Base-by-base conservation (phyloP, 2,113 vertebrate genomes). In the Anser cygnoides region DNA sequence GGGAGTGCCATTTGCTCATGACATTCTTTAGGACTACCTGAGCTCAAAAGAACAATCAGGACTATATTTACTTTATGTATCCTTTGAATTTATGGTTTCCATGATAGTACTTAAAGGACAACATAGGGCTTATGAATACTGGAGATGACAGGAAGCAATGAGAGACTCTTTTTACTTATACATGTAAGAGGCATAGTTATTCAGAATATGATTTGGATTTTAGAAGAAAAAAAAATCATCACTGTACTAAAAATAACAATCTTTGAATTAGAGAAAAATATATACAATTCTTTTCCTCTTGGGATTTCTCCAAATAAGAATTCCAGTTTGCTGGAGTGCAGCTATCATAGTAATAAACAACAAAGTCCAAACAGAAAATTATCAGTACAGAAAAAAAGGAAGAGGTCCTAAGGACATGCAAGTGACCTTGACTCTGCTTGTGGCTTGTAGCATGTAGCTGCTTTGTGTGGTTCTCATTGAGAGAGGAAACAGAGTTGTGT, bases 401-500 rank as follows among this genome's bases (percentile, higher is more conserved):
- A 83, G 39, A 76, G 61, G 58, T 77, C 65, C 72, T 84, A 92
- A 89, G 72, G 67, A 75, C 58, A 92, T 11, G 2, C 3, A 6
- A 0, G 2, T 0, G 75, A 92, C 94, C 92, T 93, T 96, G 93
- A 72, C 89, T 88, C 91, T 93, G 73, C 71, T 72, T 1, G 15
- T 72, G 81, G 81, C 74, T 91, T 4, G 65, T 50, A 74, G 81
- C 84, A 44, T 0, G 10, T 83, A 87, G 87, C 86, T 92, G 84
- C 89, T 93, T 15, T 0, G 5, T 68, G 67, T 59, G 89, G 76
- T 93, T 93, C 87, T 67, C 76, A 72, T 81, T 0, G 63, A 92
- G 92, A 89, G 86, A 92, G 66, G 80, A 78, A 95, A 58, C 50
- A 89, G 80, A 87, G 88, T 62, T 66, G 55, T 91, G 72, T 68